These are phyloP conservation scores for Branchipolynoe longqiensis DNA, from an alignment of 2,888 invertebrate genomes.

Conservation along the genomic window DNA sequence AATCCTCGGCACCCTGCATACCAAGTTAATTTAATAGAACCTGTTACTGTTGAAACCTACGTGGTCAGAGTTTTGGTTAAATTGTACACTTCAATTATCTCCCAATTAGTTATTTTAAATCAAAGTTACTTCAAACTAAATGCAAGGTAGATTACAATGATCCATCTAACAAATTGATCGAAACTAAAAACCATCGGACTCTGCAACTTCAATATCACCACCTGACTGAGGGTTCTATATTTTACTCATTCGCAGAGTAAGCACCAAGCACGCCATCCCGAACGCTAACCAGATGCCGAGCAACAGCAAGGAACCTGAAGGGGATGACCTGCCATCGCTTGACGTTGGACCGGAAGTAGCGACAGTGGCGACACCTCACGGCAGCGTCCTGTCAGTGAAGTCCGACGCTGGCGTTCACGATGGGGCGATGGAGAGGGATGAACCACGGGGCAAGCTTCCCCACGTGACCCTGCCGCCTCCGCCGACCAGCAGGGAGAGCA, in stretches of 20 bases:
- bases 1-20: no score
- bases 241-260: conserved; percentile 11
- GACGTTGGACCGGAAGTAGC: background rate
- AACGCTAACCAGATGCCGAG: background rate
- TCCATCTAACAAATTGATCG: no score
- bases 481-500: conserved; percentile 10
- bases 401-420: conserved; percentile 4
- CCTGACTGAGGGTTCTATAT: no score
- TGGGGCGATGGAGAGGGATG: background rate
- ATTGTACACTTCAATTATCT: no score
- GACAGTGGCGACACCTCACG: conserved; percentile 1
- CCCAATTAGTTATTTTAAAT: no score
- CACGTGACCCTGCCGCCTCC: background rate
- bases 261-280: background rate
- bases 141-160: no score
- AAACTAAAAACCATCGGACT: no score
- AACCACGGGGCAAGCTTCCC: background rate
- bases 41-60: no score
- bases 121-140: no score
- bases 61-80: no score
- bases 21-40: no score
- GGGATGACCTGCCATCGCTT: conserved; percentile 5
- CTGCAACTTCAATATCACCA: no score
- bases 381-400: conserved; percentile 8
- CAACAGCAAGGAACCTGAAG: conserved; percentile 15